Evolutionary conservation across 2,797 vertebrate species (phyloP).

Genomic region (Serranus cabrilla): DNA sequence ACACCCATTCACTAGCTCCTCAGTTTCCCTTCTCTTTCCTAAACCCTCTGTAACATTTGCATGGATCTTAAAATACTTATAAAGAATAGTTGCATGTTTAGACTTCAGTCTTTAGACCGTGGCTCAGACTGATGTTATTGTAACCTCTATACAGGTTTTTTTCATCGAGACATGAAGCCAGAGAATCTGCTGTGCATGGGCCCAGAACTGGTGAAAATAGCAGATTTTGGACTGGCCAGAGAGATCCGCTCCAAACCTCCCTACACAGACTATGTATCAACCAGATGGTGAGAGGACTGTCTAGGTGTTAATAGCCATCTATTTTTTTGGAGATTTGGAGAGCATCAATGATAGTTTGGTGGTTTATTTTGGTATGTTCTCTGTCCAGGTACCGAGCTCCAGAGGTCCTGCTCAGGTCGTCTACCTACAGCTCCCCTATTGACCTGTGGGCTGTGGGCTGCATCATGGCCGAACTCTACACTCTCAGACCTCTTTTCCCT

Average conservation of each 20-base stretch:
- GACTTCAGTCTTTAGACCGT: background rate
- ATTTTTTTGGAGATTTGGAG: no score
- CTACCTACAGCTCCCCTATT: constrained; percentile 95
- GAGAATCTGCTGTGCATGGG: constrained; percentile 98
- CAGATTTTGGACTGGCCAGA: constrained; percentile 97
- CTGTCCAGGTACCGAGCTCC: constrained; percentile 94
- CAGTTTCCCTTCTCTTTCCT: constrained; percentile 8
- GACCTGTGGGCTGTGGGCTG: constrained; percentile 98
- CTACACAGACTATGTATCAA: constrained; percentile 98
- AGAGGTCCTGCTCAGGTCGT: constrained; percentile 94
- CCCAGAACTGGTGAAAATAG: constrained; percentile 98
- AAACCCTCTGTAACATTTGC: background rate
- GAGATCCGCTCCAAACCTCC: constrained; percentile 97
- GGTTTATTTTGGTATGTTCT: constrained; percentile 17
- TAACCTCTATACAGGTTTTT: constrained; percentile 88
- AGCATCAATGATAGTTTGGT: no score
- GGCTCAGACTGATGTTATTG: background rate
- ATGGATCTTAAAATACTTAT: background rate
- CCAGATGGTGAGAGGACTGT: constrained; percentile 90
- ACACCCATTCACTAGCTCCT: background rate
- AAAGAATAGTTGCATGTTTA: background rate
- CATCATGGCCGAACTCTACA: constrained; percentile 98
- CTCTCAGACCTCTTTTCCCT: constrained; percentile 95
- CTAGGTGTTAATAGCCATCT: background rate
- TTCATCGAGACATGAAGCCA: constrained; percentile 99